Percentiles rank a stretch among this genome's conserved stretches.
These are phyloP conservation scores for Blennius ocellaris DNA, from an alignment of 2,113 vertebrate species.

Conservation along the genomic window DNA sequence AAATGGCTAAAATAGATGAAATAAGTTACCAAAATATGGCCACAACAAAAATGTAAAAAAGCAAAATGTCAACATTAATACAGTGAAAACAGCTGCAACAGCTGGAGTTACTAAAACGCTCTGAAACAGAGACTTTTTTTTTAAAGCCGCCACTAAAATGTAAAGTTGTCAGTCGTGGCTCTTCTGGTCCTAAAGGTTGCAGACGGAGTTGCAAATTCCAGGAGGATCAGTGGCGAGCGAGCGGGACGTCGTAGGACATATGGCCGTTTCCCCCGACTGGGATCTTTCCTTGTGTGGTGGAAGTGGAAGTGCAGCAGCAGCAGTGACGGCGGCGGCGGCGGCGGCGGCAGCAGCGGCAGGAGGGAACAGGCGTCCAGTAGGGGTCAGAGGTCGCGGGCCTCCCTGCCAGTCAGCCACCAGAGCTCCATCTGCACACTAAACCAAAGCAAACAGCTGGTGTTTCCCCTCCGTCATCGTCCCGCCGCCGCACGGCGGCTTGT, in stretches of 20 bases:
- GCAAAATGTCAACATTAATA: no score
- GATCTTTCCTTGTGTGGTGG: constrained; percentile 43
- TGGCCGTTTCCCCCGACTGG: constrained; percentile 54
- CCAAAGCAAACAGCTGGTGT: constrained; percentile 56
- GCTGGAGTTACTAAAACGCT: no score
- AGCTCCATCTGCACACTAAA: constrained; percentile 73
- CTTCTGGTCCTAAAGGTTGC: no score
- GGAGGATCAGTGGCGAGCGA: constrained; percentile 48
- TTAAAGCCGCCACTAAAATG: no score
- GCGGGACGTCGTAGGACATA: constrained; percentile 51
- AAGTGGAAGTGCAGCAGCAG: constrained; percentile 42
- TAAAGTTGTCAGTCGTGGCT: no score
- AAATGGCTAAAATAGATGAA: no score
- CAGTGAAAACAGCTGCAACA: no score
- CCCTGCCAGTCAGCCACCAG: constrained; percentile 34
- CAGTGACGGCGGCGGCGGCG: constrained; percentile 28
- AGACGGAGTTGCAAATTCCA: constrained; percentile 39
- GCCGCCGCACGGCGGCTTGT: constrained; percentile 9
- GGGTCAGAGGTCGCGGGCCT: constrained; percentile 72
- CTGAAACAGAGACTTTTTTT: no score
- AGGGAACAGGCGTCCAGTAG: constrained; percentile 59
- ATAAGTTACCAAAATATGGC: no score
- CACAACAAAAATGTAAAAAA: no score
- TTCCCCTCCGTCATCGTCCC: constrained; percentile 35
- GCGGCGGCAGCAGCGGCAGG: constrained; percentile 37